Evolutionary conservation across 2,113 vertebrate genomes (phyloP).

Genomic region (Ursus arctos): DNA sequence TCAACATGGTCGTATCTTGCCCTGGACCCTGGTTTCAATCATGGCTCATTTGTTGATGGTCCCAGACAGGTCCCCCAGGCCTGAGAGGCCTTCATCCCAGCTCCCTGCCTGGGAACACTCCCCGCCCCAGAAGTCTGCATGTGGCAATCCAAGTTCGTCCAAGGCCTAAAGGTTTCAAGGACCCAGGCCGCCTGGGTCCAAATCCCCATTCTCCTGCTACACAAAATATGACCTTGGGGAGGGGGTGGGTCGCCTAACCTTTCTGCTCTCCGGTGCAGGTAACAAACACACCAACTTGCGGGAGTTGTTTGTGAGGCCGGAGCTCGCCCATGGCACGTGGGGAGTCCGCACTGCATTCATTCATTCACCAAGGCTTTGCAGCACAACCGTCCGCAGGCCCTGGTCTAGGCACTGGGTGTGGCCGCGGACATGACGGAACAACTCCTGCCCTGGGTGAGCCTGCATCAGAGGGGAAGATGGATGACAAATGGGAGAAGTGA

Average conservation of each 20-base stretch:
- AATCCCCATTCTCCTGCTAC: background rate
- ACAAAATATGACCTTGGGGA: fast-evolving
- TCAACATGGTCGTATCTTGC: fast-evolving
- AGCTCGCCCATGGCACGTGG: fast-evolving
- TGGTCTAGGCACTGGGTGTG: background rate
- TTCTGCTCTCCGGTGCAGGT: background rate
- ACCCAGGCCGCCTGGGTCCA: too few relatives aligned
- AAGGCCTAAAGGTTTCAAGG: background rate
- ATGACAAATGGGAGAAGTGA: background rate
- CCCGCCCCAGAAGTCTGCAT: too few relatives aligned
- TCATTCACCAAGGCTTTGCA: background rate
- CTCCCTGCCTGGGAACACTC: fast-evolving
- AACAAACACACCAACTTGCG: background rate
- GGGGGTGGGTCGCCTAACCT: fast-evolving
- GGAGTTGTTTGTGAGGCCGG: background rate
- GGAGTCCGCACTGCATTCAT: fast-evolving
- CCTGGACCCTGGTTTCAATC: background rate
- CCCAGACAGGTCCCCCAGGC: background rate
- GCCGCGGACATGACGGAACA: background rate
- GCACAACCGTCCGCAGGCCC: fast-evolving
- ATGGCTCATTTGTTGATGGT: background rate
- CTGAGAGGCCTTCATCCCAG: background rate
- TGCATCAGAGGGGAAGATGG: fast-evolving
- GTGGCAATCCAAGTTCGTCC: background rate
- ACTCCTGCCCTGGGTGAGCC: fast-evolving